These are phyloP conservation scores for Halcyon chelicuti DNA, from an alignment of 2,797 vertebrate species.

Conservation along the genomic window DNA sequence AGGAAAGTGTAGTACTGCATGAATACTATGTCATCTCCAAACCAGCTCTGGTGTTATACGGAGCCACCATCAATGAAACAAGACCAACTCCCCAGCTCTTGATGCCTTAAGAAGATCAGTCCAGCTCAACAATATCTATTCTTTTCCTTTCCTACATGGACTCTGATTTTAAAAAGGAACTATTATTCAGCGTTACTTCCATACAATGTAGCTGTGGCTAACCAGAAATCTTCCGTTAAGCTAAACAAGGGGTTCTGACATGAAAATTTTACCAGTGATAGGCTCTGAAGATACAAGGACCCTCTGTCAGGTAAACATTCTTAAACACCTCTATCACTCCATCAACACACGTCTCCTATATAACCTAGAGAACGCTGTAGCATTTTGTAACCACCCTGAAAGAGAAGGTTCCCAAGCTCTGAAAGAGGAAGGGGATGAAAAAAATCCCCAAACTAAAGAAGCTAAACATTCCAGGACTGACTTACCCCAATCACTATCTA, in stretches of 20 bases:
- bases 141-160: background rate
- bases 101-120: slow-evolving; percentile 8
- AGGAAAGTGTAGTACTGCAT: background rate
- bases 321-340: slow-evolving; percentile 45
- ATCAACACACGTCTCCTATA: background rate
- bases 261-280: slow-evolving; percentile 1
- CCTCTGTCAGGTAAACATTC: slow-evolving; percentile 20
- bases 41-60: background rate
- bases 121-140: background rate
- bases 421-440: background rate
- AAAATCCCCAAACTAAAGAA: background rate
- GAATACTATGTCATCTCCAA: background rate
- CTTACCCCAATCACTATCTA: background rate
- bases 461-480: background rate
- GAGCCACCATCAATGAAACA: slow-evolving; percentile 1
- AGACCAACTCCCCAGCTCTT: slow-evolving; percentile 33
- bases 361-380: background rate
- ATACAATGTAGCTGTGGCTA: slow-evolving; percentile 44
- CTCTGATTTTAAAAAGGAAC: background rate
- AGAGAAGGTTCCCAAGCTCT: background rate
- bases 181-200: background rate
- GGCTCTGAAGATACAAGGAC: slow-evolving; percentile 14
- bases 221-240: slow-evolving; percentile 48
- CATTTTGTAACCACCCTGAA: background rate
- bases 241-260: slow-evolving; percentile 16